Conservation (phyloP, 2,888 invertebrate genomes). For the Teleogryllus oceanicus region DNA sequence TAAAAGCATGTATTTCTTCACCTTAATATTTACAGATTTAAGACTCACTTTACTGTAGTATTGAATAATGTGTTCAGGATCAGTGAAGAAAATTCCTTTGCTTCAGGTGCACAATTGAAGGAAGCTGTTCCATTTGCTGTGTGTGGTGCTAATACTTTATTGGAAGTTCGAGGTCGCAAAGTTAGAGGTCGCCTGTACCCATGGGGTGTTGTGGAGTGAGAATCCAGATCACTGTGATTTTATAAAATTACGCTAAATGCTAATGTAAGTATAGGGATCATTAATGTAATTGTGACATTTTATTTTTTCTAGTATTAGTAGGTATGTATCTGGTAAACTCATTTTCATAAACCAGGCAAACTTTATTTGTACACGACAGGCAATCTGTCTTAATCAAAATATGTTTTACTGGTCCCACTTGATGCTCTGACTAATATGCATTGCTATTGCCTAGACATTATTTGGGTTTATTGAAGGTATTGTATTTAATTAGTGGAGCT, state of each 20-base stretch:
- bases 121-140: conserved; percentile 97
- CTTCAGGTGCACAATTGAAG: conserved; percentile 74
- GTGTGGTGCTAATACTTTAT: conserved; percentile 86
- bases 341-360: no score
- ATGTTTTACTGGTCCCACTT: no score
- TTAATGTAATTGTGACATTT: conserved; percentile 21
- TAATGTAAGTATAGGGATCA: conserved; percentile 62
- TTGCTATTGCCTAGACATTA: no score
- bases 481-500: no score
- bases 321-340: no score
- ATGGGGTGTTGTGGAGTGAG: conserved; percentile 97
- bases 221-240: conserved; percentile 99
- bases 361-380: no score
- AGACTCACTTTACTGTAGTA: not conserved
- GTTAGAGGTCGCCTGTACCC: conserved; percentile 94
- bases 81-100: not conserved
- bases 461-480: no score
- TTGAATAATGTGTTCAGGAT: not conserved
- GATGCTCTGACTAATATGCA: no score
- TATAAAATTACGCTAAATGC: conserved; percentile 92
- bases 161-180: conserved; percentile 89
- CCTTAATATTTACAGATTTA: not conserved
- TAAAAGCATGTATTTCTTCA: not conserved
- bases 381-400: no score
- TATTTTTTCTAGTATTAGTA: no score